Base-by-base conservation (phyloP, 2,797 vertebrate genomes). In the Coracias cyanogaster region DNA sequence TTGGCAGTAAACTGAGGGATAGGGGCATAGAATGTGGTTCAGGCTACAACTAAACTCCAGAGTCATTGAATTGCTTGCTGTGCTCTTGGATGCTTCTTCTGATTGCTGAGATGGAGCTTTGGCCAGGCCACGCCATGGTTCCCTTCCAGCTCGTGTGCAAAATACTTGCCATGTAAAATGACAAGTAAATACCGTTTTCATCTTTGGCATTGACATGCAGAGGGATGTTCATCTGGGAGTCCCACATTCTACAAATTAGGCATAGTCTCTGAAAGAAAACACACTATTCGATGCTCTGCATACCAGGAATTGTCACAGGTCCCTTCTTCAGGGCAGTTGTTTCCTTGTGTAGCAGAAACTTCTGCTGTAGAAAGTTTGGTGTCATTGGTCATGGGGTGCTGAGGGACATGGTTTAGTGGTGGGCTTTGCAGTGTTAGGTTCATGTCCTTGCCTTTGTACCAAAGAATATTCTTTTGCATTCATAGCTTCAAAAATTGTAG, bases 41-140 rank as follows among this genome's bases (percentile, higher is more conserved):
- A 67, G 17, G 54, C 7, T 72, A 6, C 22, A 69, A 1, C 4
- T 12, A 7, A 62, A 31, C 5, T 46, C 49, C 0, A 0, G n/a
- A 51, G 12, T 15, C 6, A 8, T 8, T 11, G 5, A 52, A 15
- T 20, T 62, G 10, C 17, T 74, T 74, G 25, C 24, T 79, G 10
- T 29, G 26, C 31, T 82, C 33, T 55, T 55, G 54, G 14, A 41
- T 43, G 31, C 13, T 72, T n/a, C 22, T 41, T 71, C 29, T 45
- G 49, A 51, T 14, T 26, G 35, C n/a, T 33, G 29, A 46, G 29
- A 35, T 21, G 24, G 61, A 55, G 35, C 2, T 1, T 67, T 80
- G n/a, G 20, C 43, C 18, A 57, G 43, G 35, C 41, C 24, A 21
- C 14, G 17, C 35, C 35, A 12, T 37, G 22, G 16, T 37, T 67